Percentiles rank a stretch among this genome's conserved stretches.
phyloP scores from a whole-genome alignment of 2,113 vertebrate genomes.

The Chunga burmeisteri region DNA sequence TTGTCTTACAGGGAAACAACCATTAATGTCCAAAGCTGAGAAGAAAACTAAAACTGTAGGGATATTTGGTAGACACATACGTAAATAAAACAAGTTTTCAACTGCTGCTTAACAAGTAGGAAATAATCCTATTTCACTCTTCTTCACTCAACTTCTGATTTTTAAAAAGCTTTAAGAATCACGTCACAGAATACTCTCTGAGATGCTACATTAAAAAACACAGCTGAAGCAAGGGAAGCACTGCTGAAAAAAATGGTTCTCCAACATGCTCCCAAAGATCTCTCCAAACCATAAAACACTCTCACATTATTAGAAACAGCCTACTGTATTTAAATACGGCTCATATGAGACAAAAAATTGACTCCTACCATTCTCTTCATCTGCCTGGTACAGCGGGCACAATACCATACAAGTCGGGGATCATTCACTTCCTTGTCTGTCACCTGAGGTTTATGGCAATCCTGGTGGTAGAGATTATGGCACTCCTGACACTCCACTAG shows the following conservation, averaged over 20 bases:
- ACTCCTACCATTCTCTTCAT: conserved; percentile 96
- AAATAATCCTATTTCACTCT: background rate
- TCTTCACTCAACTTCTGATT: background rate
- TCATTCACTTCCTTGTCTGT: conserved; percentile 98
- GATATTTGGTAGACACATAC: background rate
- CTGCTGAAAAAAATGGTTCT: background rate
- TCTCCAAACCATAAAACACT: background rate
- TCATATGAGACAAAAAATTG: conserved; percentile 11
- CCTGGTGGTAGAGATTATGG: conserved; percentile 98
- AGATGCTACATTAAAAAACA: background rate
- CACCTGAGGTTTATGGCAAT: conserved; percentile 97
- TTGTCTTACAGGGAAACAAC: background rate
- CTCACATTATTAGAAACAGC: background rate
- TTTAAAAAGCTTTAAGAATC: background rate
- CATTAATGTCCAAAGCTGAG: background rate
- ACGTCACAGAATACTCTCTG: background rate
- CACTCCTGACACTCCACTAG: conserved; percentile 98
- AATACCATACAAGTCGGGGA: conserved; percentile 97
- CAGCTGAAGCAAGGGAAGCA: background rate
- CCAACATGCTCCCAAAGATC: background rate
- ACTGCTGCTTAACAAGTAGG: background rate
- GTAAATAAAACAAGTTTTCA: background rate
- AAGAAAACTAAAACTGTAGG: background rate
- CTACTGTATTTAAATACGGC: background rate
- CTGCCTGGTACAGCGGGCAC: conserved; percentile 94